Evolutionary conservation across 2,888 invertebrate species (phyloP).

Genomic region (Tipula confusa): DNA sequence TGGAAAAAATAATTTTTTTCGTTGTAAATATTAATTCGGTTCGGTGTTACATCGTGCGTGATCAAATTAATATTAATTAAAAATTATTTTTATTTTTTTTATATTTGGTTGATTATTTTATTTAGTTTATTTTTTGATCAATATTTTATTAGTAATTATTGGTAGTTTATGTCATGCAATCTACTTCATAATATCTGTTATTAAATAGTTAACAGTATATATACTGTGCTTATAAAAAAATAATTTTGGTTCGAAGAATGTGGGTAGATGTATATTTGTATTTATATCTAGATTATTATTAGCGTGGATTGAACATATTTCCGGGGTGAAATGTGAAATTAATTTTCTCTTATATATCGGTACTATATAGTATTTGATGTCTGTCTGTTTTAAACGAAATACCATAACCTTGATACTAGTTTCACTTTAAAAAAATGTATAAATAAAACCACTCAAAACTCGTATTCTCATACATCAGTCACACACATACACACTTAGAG

Average conservation of each 20-base stretch:
- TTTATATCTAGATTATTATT: neutral
- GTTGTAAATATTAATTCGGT: neutral
- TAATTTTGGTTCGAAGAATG: neutral
- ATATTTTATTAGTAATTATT: constrained; percentile 20
- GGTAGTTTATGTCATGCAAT: constrained; percentile 14
- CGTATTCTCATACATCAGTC: neutral
- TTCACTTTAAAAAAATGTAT: neutral
- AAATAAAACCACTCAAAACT: neutral
- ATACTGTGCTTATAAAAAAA: neutral
- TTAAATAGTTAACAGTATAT: too few relatives aligned
- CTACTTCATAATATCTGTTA: neutral
- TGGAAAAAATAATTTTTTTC: neutral
- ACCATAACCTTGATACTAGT: neutral
- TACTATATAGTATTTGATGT: neutral
- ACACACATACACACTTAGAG: too few relatives aligned
- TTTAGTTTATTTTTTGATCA: neutral
- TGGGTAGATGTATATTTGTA: neutral
- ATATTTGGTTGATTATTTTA: neutral
- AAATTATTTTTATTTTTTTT: neutral
- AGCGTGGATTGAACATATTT: neutral
- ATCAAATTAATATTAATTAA: constrained; percentile 25
- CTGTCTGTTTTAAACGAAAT: neutral
- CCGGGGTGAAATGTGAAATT: neutral
- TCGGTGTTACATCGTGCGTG: neutral
- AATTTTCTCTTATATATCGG: neutral